These are phyloP conservation scores for Sycophaga agraensis DNA, from an alignment of 1,140 invertebrate species.

Conservation along the genomic window DNA sequence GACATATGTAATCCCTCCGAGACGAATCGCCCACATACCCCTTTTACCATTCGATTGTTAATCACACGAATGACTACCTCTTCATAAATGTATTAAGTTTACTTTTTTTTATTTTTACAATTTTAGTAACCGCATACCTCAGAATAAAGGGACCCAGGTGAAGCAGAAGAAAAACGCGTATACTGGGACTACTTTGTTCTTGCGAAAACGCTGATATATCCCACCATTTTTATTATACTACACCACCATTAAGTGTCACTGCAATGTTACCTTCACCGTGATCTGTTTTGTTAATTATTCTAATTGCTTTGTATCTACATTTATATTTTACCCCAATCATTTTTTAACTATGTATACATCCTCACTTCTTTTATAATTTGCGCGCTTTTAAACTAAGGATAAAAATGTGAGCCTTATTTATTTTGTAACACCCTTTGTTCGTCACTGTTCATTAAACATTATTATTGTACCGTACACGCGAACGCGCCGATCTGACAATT, in stretches of 20 bases:
- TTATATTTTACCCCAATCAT: constrained; percentile 10
- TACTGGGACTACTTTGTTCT: constrained; percentile 14
- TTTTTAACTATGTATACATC: constrained; percentile 2
- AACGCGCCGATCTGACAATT: constrained; percentile 45
- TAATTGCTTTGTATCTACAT: constrained; percentile 31
- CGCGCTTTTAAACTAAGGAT: constrained; percentile 13
- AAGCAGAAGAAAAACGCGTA: constrained; percentile 32
- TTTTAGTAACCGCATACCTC: constrained; percentile 58
- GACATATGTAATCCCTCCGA: constrained; percentile 26
- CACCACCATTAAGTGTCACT: constrained; percentile 21
- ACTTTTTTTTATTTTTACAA: constrained; percentile 53
- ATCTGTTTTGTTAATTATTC: constrained; percentile 35
- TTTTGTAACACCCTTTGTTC: constrained; percentile 35
- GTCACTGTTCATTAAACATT: constrained; percentile 26
- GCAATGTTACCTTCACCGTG: constrained; percentile 32
- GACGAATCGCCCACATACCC: constrained; percentile 8
- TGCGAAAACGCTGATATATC: constrained; percentile 23
- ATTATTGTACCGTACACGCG: constrained; percentile 19
- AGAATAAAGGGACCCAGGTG: constrained; percentile 45
- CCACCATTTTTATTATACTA: constrained; percentile 26
- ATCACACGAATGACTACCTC: constrained; percentile 51
- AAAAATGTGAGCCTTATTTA: constrained; percentile 31
- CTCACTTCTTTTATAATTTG: constrained; percentile 7
- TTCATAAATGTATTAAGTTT: constrained; percentile 55
- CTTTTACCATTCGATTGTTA: constrained; percentile 25